phyloP scores from a whole-genome alignment of 2,888 invertebrate genomes.

The Standfussiana lucernea region DNA sequence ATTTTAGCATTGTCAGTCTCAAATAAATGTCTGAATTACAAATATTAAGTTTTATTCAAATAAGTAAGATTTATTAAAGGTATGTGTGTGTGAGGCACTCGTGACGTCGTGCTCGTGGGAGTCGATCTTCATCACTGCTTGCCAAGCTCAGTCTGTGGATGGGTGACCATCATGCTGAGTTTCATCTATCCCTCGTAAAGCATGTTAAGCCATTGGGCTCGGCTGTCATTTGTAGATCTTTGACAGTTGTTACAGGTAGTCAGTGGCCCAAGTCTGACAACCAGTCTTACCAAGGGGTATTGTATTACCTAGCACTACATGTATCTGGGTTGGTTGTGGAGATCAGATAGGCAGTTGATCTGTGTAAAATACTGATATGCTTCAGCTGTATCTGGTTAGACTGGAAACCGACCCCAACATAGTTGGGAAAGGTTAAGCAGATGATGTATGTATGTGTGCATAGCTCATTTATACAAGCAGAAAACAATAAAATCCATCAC shows the following conservation, averaged over 20 bases:
- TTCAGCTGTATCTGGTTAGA: background rate
- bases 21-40: conserved; percentile 1
- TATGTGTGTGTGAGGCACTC: background rate
- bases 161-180: background rate
- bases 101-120: background rate
- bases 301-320: background rate
- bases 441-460: background rate
- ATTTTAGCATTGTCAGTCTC: background rate
- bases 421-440: background rate
- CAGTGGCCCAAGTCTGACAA: background rate
- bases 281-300: background rate
- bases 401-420: background rate
- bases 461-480: background rate
- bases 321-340: background rate
- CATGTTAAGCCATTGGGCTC: background rate
- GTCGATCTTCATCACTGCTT: background rate
- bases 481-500: background rate
- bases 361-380: background rate
- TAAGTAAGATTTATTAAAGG: background rate
- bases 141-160: background rate
- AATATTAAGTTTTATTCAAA: conserved; percentile 3
- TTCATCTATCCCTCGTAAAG: background rate
- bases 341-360: background rate
- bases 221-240: background rate
- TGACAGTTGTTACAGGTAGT: background rate